Evolutionary conservation across 2,113 vertebrate species (phyloP).

Genomic region (Alouatta palliata): DNA sequence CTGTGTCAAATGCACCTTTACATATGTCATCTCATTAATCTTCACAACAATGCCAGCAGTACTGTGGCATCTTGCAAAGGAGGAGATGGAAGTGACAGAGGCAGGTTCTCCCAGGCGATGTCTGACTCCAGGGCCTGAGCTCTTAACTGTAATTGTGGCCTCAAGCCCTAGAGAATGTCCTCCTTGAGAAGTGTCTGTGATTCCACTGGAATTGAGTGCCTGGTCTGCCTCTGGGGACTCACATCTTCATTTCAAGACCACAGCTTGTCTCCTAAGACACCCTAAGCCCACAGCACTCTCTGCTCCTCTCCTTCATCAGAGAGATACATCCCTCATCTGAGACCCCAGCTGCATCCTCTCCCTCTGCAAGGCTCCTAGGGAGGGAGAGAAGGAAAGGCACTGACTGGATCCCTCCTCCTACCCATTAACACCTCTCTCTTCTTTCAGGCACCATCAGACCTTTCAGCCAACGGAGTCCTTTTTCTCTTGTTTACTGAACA

Average conservation of each 20-base stretch:
- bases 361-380: background rate
- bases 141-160: background rate
- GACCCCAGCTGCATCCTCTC: background rate
- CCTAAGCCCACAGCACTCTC: background rate
- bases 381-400: background rate
- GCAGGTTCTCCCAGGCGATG: background rate
- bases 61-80: background rate
- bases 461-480: background rate
- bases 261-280: background rate
- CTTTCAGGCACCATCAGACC: background rate
- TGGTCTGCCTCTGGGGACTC: background rate
- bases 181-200: background rate
- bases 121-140: background rate
- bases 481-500: conserved; percentile 24
- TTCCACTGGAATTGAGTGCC: background rate
- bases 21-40: background rate
- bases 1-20: background rate
- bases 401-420: background rate
- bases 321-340: background rate
- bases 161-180: background rate
- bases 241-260: background rate
- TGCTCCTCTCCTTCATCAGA: background rate
- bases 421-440: background rate
- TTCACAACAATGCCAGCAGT: background rate
- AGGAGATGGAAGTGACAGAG: background rate